Base-by-base conservation (phyloP, 2,113 vertebrate species). In the Macroglossus sobrinus region DNA sequence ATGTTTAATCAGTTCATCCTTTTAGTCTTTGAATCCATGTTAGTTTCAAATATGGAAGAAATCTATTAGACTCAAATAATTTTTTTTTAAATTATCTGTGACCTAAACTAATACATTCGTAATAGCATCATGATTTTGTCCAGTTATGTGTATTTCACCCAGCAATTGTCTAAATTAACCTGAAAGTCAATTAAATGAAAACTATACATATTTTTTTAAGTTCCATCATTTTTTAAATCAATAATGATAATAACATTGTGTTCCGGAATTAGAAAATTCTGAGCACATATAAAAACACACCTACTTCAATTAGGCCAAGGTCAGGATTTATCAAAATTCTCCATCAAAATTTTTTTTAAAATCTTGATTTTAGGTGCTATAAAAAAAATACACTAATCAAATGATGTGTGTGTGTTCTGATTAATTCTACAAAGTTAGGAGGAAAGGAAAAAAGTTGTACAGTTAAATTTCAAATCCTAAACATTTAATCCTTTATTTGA, bases 391-490 rank as follows among this genome's bases (percentile, higher is more conserved):
- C 74, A 96, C 80, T 93, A 85, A 84, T 85, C 57, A 95, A 98
- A 96, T 86, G 63, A 78, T 66, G 92, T 19, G 33, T 93, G 89
- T 98, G 97, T 97, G 94, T 79, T 93, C 89, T 95, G 86, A 97
- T 87, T 96, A 98, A 97, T 97, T 89, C 47, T 95, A 96, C 90
- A 98, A 96, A 97, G 92, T 92, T 96, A 97, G 75, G n/a, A 71
- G 26, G 64, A 66, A 89, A 75, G 59, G 33, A 72, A 97, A 91
- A 97, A 97, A 95, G 89, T 57, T 98, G 93, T 98, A 97, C 81
- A 98, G 93, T 96, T 97, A 91, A 97, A 96, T 97, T 96, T 93
- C 95, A 97, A 97, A 97, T 94, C 93, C 97, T 98, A 97, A 94
- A 93, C 71, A 95, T 85, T 96, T 95, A 94, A 95, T 84, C 93